These are phyloP conservation scores for Drosophila truncata DNA, from an alignment of 1,140 invertebrate genomes.

Conservation along the genomic window DNA sequence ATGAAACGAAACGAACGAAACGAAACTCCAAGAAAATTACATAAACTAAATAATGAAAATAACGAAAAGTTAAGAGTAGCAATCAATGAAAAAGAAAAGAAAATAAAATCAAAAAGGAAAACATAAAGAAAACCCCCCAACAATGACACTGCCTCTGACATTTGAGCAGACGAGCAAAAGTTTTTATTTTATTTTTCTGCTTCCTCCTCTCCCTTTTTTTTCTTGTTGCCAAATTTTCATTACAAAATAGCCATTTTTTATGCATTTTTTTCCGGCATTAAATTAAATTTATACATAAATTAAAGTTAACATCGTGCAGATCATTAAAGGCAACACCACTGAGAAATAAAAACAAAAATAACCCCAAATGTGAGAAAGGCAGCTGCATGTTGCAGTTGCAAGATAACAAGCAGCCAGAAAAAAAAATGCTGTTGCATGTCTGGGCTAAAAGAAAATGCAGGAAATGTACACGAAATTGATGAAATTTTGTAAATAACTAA, in stretches of 20 bases:
- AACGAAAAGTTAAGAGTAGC: constrained; percentile 24
- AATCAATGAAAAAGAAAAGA: constrained; percentile 23
- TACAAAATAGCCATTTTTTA: constrained; percentile 69
- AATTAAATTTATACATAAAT: constrained; percentile 84
- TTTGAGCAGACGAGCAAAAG: constrained; percentile 21
- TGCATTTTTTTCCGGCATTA: constrained; percentile 82
- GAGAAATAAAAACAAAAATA: constrained; percentile 21
- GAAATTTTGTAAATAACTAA: constrained; percentile 30
- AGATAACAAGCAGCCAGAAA: constrained; percentile 29
- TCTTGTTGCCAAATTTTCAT: constrained; percentile 47
- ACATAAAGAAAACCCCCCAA: not conserved
- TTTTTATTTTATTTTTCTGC: constrained; percentile 31
- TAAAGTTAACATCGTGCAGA: constrained; percentile 80
- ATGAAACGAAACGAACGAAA: constrained; percentile 27
- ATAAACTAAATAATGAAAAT: constrained; percentile 31
- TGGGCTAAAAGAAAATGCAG: constrained; percentile 45
- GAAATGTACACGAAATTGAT: constrained; percentile 16
- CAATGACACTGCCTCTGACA: constrained; percentile 59
- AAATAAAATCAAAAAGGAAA: constrained; percentile 5
- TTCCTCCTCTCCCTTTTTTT: constrained; percentile 24
- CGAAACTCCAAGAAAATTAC: constrained; percentile 19
- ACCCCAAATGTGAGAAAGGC: constrained; percentile 34
- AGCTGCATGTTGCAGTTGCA: constrained; percentile 62
- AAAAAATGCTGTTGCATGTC: constrained; percentile 71
- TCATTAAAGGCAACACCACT: constrained; percentile 62